phyloP scores from a whole-genome alignment of 2,797 vertebrate genomes.

The Pipistrellus pipistrellus region DNA sequence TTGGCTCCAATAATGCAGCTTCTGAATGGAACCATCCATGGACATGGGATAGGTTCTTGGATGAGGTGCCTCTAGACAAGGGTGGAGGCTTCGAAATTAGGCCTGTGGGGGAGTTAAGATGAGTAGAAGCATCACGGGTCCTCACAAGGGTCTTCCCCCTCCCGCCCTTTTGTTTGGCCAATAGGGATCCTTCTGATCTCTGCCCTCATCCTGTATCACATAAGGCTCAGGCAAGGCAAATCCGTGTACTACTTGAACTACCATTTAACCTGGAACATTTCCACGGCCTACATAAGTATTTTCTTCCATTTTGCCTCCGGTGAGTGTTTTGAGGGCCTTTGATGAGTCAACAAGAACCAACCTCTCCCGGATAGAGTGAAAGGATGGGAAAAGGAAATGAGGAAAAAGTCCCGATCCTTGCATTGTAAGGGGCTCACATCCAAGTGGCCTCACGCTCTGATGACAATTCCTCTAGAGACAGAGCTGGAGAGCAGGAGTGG shows the following conservation, averaged over 20 bases:
- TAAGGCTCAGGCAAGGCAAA: conserved; percentile 48
- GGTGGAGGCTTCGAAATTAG: neutral
- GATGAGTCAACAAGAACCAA: neutral
- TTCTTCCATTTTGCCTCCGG: conserved; percentile 38
- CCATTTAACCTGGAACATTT: conserved; percentile 2
- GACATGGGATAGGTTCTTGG: neutral
- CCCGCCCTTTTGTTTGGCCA: neutral
- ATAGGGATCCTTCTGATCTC: conserved; percentile 65
- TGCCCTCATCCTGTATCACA: conserved; percentile 50
- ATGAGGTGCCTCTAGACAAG: rapidly evolving
- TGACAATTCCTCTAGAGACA: neutral
- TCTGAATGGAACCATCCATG: neutral
- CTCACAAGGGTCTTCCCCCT: neutral
- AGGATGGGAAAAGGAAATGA: neutral
- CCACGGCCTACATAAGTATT: neutral
- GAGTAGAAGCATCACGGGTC: neutral
- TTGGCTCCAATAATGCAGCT: neutral
- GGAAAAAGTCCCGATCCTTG: neutral
- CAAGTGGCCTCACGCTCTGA: neutral
- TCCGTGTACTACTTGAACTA: neutral
- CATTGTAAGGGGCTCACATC: neutral
- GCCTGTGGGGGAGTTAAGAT: neutral
- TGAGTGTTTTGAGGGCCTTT: conserved; percentile 54
- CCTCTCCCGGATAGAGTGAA: neutral
- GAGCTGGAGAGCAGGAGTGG: neutral